phyloP scores from a whole-genome alignment of 2,113 vertebrate species.

The Hystrix cristata region DNA sequence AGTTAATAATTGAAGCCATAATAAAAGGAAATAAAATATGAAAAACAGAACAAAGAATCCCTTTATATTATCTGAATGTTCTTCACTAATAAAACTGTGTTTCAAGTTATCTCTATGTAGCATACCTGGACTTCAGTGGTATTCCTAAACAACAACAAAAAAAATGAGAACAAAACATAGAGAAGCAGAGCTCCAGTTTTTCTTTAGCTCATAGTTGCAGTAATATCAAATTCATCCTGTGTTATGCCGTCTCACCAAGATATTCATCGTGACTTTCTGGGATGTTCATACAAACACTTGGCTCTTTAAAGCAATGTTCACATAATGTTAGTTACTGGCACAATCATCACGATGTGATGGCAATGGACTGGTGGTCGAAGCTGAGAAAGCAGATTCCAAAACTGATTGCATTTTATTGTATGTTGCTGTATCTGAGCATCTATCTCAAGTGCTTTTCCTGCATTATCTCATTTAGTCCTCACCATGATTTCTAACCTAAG shows the following conservation, averaged over 20 bases:
- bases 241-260: not conserved
- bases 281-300: no score
- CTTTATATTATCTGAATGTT: not conserved
- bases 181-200: not conserved
- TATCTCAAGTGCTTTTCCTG: not conserved
- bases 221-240: no score
- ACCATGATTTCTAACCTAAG: not conserved
- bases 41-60: no score
- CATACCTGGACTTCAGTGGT: not conserved
- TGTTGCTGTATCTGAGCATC: not conserved
- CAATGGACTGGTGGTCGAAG: no score
- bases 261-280: not conserved
- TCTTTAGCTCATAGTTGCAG: not conserved
- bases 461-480: not conserved
- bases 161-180: not conserved
- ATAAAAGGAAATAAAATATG: slow-evolving; percentile 91
- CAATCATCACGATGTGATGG: not conserved
- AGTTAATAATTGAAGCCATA: slow-evolving; percentile 92
- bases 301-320: not conserved
- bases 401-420: not conserved
- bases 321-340: not conserved
- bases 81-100: not conserved
- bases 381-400: fast-evolving
- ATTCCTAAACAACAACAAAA: not conserved
- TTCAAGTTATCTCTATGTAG: not conserved